Evolutionary conservation across 2,888 invertebrate species (phyloP).

Genomic region (Volucella inflata): DNA sequence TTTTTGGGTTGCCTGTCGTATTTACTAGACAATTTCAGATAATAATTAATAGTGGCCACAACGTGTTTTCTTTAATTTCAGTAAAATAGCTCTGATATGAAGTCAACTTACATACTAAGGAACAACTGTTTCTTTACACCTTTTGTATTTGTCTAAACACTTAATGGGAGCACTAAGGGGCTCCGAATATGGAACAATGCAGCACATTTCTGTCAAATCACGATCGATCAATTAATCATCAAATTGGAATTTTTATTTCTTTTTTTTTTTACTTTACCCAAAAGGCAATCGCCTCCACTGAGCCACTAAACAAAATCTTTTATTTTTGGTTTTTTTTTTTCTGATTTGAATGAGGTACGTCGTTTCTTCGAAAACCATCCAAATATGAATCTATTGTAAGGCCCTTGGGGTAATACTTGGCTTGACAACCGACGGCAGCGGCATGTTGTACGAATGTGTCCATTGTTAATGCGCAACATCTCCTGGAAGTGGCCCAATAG

Average conservation of each 20-base stretch:
- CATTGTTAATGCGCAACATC: slow-evolving; percentile 68
- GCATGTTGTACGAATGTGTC: slow-evolving; percentile 22
- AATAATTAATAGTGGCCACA: slow-evolving; percentile 8
- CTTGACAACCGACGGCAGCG: slow-evolving; percentile 37
- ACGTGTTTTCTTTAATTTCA: slow-evolving; percentile 50
- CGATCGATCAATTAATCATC: slow-evolving; percentile 71
- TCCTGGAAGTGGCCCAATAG: slow-evolving; percentile 71
- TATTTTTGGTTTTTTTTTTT: slow-evolving; percentile 38
- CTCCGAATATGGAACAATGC: slow-evolving; percentile 64
- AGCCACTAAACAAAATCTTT: slow-evolving; percentile 32
- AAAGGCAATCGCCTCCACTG: slow-evolving; percentile 52
- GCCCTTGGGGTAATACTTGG: slow-evolving; percentile 46
- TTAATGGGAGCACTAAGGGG: slow-evolving; percentile 61
- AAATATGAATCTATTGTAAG: slow-evolving; percentile 63
- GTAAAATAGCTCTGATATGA: slow-evolving; percentile 65
- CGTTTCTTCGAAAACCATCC: slow-evolving; percentile 69
- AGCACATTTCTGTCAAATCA: slow-evolving; percentile 67
- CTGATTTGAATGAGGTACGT: slow-evolving; percentile 55
- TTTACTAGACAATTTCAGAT: too few species aligned
- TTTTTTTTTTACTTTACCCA: slow-evolving; percentile 23
- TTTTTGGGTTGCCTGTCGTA: too few species aligned
- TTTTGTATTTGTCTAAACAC: slow-evolving; percentile 69
- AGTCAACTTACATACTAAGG: slow-evolving; percentile 66
- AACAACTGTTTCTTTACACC: slow-evolving; percentile 73
- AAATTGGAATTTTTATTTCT: slow-evolving; percentile 65